Conservation (phyloP, 2,888 invertebrate genomes). For the Polydesmus complanatus region DNA sequence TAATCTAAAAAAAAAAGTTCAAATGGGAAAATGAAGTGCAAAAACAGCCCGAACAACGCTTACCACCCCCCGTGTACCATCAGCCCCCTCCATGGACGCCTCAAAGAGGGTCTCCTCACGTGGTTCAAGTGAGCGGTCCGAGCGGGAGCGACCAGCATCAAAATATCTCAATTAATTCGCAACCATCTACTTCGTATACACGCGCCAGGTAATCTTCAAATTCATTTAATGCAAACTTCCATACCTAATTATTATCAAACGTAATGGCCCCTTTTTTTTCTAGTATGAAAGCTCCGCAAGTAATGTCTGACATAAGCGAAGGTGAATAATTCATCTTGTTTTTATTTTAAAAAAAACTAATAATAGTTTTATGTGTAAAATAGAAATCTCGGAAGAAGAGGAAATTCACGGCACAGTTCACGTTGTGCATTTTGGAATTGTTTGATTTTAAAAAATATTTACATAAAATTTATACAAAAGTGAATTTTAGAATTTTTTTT, state of each 20-base stretch:
- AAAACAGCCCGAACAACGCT: neutral
- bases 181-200: neutral
- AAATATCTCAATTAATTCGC: neutral
- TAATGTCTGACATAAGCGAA: conserved; percentile 3
- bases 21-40: neutral
- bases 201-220: neutral
- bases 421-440: conserved; percentile 29
- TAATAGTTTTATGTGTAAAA: neutral
- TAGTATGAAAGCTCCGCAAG: neutral
- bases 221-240: neutral
- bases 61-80: neutral
- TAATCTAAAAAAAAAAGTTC: neutral
- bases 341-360: neutral
- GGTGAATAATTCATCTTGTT: neutral
- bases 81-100: neutral
- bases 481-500: too few species aligned
- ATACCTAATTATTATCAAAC: neutral
- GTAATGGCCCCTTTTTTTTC: too few species aligned
- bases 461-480: too few species aligned
- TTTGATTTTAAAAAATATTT: too few species aligned
- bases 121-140: too few species aligned
- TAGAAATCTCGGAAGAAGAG: conserved; percentile 14
- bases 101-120: too few species aligned
- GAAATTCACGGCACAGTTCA: conserved; percentile 15
- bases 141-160: too few species aligned